phyloP scores from a whole-genome alignment of 2,888 invertebrate species.

The Epiblema foenella region DNA sequence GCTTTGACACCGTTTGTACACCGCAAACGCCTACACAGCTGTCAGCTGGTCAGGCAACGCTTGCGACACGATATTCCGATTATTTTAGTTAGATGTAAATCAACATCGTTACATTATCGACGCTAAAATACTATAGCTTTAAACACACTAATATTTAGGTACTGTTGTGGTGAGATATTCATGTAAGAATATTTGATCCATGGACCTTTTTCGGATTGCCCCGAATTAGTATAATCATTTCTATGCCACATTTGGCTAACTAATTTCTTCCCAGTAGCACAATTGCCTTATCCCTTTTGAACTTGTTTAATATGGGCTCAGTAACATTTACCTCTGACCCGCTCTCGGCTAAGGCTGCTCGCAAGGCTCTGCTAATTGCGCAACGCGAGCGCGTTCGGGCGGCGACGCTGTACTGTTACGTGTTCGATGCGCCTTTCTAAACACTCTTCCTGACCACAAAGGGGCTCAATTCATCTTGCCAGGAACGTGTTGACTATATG shows the following conservation, averaged over 20 bases:
- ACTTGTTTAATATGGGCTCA: background rate
- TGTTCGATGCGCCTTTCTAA: conserved; percentile 23
- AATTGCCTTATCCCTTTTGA: background rate
- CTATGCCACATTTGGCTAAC: background rate
- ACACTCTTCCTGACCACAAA: conserved; percentile 3
- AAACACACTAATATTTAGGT: background rate
- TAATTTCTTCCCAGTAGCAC: background rate
- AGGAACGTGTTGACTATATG: background rate
- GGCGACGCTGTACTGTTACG: conserved; percentile 16
- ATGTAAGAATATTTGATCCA: background rate
- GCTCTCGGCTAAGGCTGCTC: conserved; percentile 20
- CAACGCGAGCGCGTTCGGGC: conserved; percentile 11
- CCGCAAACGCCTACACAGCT: background rate
- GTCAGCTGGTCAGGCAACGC: background rate
- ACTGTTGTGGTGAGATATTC: background rate
- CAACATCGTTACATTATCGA: background rate
- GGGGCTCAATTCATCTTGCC: background rate
- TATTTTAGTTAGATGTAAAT: background rate
- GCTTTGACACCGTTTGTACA: background rate
- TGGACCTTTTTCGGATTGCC: background rate
- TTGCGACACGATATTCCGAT: background rate
- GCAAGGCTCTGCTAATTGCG: conserved; percentile 15
- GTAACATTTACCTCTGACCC: conserved; percentile 27
- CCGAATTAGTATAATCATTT: background rate
- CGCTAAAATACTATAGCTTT: background rate